Base-by-base conservation (phyloP, 2,113 vertebrate species). In the Sinocyclocheilus grahami region DNA sequence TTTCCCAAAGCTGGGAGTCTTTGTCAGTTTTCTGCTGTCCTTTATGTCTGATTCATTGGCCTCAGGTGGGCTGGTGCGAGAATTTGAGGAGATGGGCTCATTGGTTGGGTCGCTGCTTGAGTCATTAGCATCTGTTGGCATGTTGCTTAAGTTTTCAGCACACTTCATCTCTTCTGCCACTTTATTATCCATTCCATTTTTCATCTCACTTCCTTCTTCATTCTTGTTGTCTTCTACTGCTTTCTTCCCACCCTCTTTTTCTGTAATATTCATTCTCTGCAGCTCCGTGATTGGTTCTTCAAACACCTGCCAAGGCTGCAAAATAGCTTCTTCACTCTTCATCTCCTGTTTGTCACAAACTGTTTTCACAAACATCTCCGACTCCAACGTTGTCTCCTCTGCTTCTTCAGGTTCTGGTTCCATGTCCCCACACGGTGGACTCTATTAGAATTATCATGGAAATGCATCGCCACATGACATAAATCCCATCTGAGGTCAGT, bases 1-100 rank as follows among this genome's bases (percentile, higher is more conserved):
- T 86, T 96, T 96, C 87, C 92, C 86, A 84, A 91, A 95, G 78
- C 94, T 94, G 84, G 94, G 91, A 46, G 92, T 93, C 90, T 95
- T 95, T 82, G 72, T 92, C 74, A 94, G 84, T 80, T 91, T 92
- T 69, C 87, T 89, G 30, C 3, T 65, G 62, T 85, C 83, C 67
- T 88, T 79, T 55, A 60, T 85, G 77, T 46, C 13, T 37, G 62
- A 30, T 53, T 84, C 27, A 63, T 5, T 83, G 51, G 58, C 87
- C 55, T 86, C 12, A 4, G 69, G 71, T 72, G 83, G 82, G 83
- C 82, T 78, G 55, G 63, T n/a, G 39, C 74, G 30, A n/a, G 20
- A 69, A 82, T 89, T 90, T 78, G 79, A 80, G 78, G 18, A 63
- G 7, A 53, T 37, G 46, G 63, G 46, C 3, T 71, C 80, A 82